Conservation (phyloP, 2,888 invertebrate genomes). For the Drosophila diplacantha region DNA sequence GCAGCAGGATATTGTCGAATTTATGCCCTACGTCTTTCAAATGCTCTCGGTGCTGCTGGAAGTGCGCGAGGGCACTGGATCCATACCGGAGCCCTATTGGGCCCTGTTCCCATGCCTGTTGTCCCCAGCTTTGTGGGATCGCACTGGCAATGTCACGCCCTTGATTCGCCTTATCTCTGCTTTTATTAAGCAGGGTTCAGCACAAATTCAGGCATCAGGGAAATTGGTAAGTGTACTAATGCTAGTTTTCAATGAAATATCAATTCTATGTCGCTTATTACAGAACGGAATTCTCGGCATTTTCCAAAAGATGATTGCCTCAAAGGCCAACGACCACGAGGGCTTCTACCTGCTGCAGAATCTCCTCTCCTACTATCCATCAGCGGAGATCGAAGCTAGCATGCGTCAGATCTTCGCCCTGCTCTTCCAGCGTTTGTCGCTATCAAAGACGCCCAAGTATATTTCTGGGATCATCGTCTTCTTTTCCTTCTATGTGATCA, state of each 20-base stretch:
- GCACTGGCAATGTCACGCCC: conserved; percentile 95
- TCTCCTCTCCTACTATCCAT: conserved; percentile 89
- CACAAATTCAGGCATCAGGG: conserved; percentile 83
- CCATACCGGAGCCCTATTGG: conserved; percentile 90
- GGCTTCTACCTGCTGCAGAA: conserved; percentile 94
- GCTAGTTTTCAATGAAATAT: background rate
- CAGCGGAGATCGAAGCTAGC: conserved; percentile 85
- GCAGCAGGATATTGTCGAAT: conserved; percentile 94
- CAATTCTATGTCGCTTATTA: conserved; percentile 64
- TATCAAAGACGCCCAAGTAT: conserved; percentile 96
- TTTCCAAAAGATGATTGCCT: conserved; percentile 97
- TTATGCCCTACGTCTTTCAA: conserved; percentile 99
- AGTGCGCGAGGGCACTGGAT: conserved; percentile 79
- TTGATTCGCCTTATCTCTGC: conserved; percentile 94
- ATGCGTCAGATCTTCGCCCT: conserved; percentile 93
- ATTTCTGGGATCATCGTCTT: conserved; percentile 94
- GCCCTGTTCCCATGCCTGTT: conserved; percentile 93
- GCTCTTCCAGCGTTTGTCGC: conserved; percentile 94
- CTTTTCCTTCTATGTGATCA: conserved; percentile 90
- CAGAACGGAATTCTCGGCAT: conserved; percentile 92
- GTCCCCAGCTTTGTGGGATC: conserved; percentile 94
- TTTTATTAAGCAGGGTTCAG: conserved; percentile 86
- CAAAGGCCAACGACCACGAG: conserved; percentile 96
- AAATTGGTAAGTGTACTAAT: conserved; percentile 82
- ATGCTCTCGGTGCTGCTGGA: conserved; percentile 94